A percentile compares a stretch with the other conserved stretches of the same genome.
Conservation (phyloP, 2,888 invertebrate genomes). For the Campopleginae sp. region DNA sequence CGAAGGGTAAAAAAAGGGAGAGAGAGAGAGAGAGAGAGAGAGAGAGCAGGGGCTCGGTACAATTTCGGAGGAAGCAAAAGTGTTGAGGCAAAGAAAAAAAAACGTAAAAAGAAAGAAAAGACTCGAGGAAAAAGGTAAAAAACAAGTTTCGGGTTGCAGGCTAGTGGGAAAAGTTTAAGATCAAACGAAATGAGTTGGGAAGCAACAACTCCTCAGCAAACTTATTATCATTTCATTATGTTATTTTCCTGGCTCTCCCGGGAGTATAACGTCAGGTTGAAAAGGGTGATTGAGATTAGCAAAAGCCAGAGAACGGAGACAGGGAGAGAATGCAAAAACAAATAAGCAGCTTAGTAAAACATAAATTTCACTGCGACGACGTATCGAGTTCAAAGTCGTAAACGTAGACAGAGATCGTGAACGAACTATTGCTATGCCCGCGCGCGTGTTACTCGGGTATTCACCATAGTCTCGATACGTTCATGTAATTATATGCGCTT, state of each 20-base stretch:
- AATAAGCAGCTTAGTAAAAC: constrained; percentile 18
- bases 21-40: background rate
- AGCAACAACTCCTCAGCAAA: background rate
- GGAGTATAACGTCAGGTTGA: background rate
- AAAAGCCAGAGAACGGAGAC: constrained; percentile 11
- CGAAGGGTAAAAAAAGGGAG: background rate
- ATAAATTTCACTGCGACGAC: constrained; percentile 24
- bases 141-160: background rate
- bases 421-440: constrained; percentile 1
- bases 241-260: constrained; percentile 20
- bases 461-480: background rate
- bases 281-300: constrained; percentile 31
- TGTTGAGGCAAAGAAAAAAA: background rate
- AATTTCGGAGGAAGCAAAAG: background rate
- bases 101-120: background rate
- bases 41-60: background rate
- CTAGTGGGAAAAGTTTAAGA: constrained; percentile 46
- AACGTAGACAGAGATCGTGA: constrained; percentile 27
- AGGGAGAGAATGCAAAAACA: constrained; percentile 5
- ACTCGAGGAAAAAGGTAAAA: background rate
- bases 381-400: constrained; percentile 46
- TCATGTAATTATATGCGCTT: constrained; percentile 33
- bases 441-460: background rate
- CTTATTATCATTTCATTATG: background rate
- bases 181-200: constrained; percentile 43